These are phyloP conservation scores for Lanius ludovicianus DNA, from an alignment of 2,113 vertebrate genomes.

Conservation along the genomic window DNA sequence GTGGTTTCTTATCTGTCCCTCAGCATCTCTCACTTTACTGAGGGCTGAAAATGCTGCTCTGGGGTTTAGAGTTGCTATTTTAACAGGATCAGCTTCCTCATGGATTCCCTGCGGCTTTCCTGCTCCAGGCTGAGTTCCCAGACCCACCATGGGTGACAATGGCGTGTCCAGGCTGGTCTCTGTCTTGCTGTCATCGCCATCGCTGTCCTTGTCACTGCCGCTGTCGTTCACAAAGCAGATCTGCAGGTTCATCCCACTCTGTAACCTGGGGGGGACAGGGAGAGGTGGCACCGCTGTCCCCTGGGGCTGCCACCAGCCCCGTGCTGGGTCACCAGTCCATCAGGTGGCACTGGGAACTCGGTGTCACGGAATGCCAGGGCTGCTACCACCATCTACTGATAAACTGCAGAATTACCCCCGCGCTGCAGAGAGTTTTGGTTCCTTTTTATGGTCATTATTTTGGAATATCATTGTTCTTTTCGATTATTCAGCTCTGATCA, in stretches of 20 bases:
- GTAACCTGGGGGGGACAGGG: conserved; percentile 75
- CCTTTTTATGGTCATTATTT: fast-evolving
- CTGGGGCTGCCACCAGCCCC: fast-evolving
- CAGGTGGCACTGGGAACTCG: neutral
- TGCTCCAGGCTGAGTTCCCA: neutral
- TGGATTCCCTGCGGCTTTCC: neutral
- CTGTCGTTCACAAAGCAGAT: conserved; percentile 99
- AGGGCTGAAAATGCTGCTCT: neutral
- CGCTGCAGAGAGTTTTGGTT: fast-evolving
- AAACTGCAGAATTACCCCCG: neutral
- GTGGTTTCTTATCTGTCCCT: too few species aligned
- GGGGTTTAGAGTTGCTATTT: fast-evolving
- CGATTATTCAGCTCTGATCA: neutral
- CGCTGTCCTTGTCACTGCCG: conserved; percentile 97
- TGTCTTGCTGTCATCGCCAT: conserved; percentile 97
- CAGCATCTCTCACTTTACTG: fast-evolving
- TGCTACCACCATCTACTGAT: conserved; percentile 58
- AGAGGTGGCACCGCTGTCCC: neutral
- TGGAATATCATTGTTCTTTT: fast-evolving
- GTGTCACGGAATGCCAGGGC: fast-evolving
- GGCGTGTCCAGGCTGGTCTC: conserved; percentile 98
- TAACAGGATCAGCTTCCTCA: neutral
- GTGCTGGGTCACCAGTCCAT: neutral
- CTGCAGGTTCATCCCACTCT: conserved; percentile 99
- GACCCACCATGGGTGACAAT: conserved; percentile 91